Conservation (phyloP, 2,888 invertebrate species). For the Diaprepes abbreviatus region DNA sequence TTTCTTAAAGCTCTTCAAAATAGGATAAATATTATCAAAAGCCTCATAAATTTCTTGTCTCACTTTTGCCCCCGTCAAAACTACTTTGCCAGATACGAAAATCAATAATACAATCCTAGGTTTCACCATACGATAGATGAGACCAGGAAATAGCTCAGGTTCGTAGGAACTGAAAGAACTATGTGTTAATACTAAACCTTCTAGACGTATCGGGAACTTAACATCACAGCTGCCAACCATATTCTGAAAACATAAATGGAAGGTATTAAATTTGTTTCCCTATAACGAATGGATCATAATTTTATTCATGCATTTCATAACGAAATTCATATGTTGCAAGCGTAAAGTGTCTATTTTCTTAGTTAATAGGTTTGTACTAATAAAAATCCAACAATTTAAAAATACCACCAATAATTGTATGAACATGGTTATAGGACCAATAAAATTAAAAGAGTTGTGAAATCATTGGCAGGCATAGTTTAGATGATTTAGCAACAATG, state of each 20-base stretch:
- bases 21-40: slow-evolving; percentile 83
- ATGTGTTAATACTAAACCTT: slow-evolving; percentile 82
- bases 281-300: no score
- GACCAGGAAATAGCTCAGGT: slow-evolving; percentile 87
- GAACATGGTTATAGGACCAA: no score
- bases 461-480: no score
- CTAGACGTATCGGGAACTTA: slow-evolving; percentile 82
- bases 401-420: no score
- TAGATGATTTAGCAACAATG: no score
- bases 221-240: slow-evolving; percentile 92
- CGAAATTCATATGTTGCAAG: no score
- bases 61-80: slow-evolving; percentile 85
- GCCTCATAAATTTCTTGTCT: slow-evolving; percentile 83
- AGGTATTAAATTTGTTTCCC: no score
- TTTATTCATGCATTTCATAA: no score
- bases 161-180: slow-evolving; percentile 85
- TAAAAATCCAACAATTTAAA: no score
- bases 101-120: slow-evolving; percentile 86
- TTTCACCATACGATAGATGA: slow-evolving; percentile 87
- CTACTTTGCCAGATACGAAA: slow-evolving; percentile 89
- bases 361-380: no score
- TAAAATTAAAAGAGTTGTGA: no score
- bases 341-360: no score
- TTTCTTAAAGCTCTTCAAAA: slow-evolving; percentile 76
- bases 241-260: slow-evolving; percentile 67